Evolutionary conservation across 2,113 vertebrate genomes (phyloP), one percentile per base, ranked within the genome.

Genomic region (Pseudorasbora parva): DNA sequence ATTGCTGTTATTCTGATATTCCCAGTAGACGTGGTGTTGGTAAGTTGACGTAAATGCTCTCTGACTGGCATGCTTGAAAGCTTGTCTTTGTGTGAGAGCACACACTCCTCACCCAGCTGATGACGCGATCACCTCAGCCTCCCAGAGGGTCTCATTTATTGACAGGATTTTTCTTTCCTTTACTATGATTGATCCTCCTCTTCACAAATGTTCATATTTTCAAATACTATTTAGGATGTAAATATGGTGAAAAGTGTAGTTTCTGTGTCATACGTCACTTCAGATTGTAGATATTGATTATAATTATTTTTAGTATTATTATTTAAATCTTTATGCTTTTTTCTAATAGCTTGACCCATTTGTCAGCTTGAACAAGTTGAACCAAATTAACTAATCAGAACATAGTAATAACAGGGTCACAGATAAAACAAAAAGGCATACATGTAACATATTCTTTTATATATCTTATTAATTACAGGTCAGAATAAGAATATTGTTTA

Each of bases 141-240:
- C 92, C 91, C 91, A 85, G 77, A 19, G 88, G 90, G 86, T 51
- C 88, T 92, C 90, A 87, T 93, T 91, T 90, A 90, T 90, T 56
- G 59, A 73, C 72, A 51, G 49, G 27, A 37, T 81, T 83, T 76
- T 11, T 17, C 17, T 68, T 54, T 73, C 7, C 12, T 15, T 64
- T 43, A 54, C 43, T 49, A 49, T 62, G 51, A 56, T 71, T 85
- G 66, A 84, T 25, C 51, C 27, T 49, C 14, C 21, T 60, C 23
- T 4, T 74, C 64, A 56, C 25, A 23, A 25, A 45, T 23, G 3
- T 60, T 12, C 4, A 43, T n/a, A 2, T 14, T 72, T 74, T 30
- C 4, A 30, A 19, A 19, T 51, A 51, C 27, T 23, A 72, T 43
- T 1, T 51, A 49, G 12, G 45, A 25, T 17, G 7, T 49, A 30